Base-by-base conservation (phyloP, 1,140 invertebrate species). In the Lutraria rhynchaena region DNA sequence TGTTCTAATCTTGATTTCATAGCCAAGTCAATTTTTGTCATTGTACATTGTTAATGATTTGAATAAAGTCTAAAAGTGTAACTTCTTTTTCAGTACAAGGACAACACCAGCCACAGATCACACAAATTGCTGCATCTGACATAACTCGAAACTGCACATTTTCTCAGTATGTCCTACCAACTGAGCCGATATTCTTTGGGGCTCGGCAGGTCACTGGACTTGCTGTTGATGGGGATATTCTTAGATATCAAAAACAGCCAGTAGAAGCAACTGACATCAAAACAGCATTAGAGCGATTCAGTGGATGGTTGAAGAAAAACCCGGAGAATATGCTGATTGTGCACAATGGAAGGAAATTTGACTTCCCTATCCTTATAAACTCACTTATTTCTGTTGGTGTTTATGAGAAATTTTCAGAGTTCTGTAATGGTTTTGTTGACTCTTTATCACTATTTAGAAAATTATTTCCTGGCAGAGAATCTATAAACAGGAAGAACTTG, bases 271-370 rank as follows among this genome's bases (percentile, higher is more conserved):
- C 29, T 3, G 2, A 1, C 11, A 78, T 83, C 24, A 22, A 35
- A 1, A 31, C n/a, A n/a, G n/a, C n/a, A n/a, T n/a, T n/a, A n/a
- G n/a, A 51, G 1, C 41, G 44, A n/a, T 80, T 83, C n/a, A 41
- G 51, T 22, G 11, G 13, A 13, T n/a, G 82, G 82, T 15, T 83
- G 19, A 15, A 67, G 17, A 53, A 78, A 27, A 73, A 58, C 22
- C 15, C n/a, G 4, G 63, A 83, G 65, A 75, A 65, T 55, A 31
- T 74, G 19, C 24, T 83, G 3, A 49, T 83, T 29, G 82, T 69
- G 0, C 82, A 80, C n/a, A 83, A 83, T 74, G 82, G 75, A 11
- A 24, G 69, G n/a, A 55, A 27, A 3, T 83, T 83, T 74, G 82
- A 83, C 33, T 83, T 83, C 33, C 49, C 41, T 15, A 46, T 83